A percentile compares a stretch with the other conserved stretches of the same genome.
phyloP scores from a whole-genome alignment of 2,888 invertebrate genomes.

The Sicus ferrugineus region DNA sequence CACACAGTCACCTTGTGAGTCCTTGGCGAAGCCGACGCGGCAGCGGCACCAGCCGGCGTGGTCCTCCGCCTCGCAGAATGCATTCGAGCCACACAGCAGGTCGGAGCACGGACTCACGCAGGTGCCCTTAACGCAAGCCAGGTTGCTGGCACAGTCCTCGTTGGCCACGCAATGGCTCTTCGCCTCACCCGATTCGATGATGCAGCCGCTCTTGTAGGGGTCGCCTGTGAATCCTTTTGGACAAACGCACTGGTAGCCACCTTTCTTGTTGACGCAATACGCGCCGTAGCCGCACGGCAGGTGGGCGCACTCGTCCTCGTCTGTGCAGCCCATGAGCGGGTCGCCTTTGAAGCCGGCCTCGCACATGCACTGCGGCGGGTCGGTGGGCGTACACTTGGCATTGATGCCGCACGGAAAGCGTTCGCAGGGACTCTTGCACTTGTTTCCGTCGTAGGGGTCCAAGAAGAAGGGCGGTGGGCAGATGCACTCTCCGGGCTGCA shows the following conservation, averaged over 20 bases:
- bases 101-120: slow-evolving; percentile 84
- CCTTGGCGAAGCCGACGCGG: slow-evolving; percentile 81
- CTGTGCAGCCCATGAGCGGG: slow-evolving; percentile 82
- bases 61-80: slow-evolving; percentile 86
- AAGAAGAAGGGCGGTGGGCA: slow-evolving; percentile 91
- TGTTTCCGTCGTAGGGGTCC: slow-evolving; percentile 81
- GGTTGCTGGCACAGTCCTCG: slow-evolving; percentile 80
- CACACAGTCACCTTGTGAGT: slow-evolving; percentile 81
- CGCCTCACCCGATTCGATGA: slow-evolving; percentile 67
- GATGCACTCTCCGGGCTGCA: slow-evolving; percentile 89
- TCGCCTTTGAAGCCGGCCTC: slow-evolving; percentile 87
- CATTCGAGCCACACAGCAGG: slow-evolving; percentile 82
- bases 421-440: slow-evolving; percentile 92
- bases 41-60: slow-evolving; percentile 91
- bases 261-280: slow-evolving; percentile 85
- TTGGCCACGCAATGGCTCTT: slow-evolving; percentile 76
- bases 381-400: slow-evolving; percentile 86
- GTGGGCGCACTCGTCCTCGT: slow-evolving; percentile 85
- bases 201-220: slow-evolving; percentile 84
- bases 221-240: slow-evolving; percentile 85
- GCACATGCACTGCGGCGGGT: slow-evolving; percentile 90
- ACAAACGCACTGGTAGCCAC: slow-evolving; percentile 85
- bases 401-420: slow-evolving; percentile 89
- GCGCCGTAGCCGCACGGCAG: slow-evolving; percentile 89
- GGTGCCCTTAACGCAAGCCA: slow-evolving; percentile 79